Conservation (phyloP, 2,797 vertebrate genomes). For the Pagetopsis macropterus region DNA sequence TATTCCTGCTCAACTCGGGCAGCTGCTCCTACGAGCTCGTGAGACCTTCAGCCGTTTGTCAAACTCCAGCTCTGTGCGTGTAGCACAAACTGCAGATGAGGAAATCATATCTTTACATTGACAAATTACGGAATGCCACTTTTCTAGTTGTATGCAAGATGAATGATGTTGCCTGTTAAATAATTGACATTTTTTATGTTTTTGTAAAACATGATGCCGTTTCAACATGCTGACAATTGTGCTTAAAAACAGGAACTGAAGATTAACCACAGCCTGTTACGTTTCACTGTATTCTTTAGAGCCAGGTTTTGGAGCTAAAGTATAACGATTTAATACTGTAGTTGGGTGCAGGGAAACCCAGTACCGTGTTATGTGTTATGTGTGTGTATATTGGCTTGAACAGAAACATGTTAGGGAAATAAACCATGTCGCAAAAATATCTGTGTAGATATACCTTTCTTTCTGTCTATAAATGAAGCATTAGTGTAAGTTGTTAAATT, state of each 20-base stretch:
- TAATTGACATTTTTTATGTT: background rate
- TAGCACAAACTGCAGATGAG: background rate
- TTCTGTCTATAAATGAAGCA: no score
- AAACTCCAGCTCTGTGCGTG: background rate
- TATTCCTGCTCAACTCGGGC: slow-evolving; percentile 38
- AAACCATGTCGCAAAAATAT: background rate
- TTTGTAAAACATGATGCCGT: background rate
- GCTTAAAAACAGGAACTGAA: background rate
- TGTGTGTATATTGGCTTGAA: background rate
- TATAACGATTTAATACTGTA: background rate
- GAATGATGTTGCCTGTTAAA: background rate
- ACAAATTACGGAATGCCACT: no score
- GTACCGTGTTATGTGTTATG: background rate
- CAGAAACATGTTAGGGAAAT: background rate
- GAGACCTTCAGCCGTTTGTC: background rate
- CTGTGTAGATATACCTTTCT: no score
- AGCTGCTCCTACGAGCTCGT: background rate
- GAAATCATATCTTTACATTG: background rate
- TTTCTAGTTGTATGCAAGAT: background rate
- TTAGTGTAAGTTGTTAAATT: no score
- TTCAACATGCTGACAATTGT: background rate
- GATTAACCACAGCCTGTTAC: background rate
- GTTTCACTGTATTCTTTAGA: background rate
- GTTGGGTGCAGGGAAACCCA: background rate
- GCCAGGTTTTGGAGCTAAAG: background rate